Conservation (phyloP, 2,888 invertebrate genomes). For the Bombyx huttoni region DNA sequence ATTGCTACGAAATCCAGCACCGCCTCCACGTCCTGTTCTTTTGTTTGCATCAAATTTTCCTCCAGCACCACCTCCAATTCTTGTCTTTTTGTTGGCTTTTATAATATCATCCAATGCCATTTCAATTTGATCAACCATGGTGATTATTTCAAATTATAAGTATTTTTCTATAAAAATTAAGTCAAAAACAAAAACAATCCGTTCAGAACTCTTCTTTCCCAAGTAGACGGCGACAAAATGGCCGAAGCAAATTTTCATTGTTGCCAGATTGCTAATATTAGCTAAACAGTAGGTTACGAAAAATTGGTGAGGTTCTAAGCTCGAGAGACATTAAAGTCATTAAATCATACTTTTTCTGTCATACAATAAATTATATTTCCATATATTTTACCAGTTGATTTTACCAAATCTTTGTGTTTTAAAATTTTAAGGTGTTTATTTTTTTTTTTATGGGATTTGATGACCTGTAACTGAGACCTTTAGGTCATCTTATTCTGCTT, state of each 20-base stretch:
- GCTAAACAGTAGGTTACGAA: background rate
- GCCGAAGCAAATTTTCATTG: background rate
- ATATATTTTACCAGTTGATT: too few species aligned
- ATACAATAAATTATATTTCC: too few species aligned
- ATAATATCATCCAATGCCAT: constrained; percentile 98
- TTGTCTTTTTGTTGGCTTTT: constrained; percentile 83
- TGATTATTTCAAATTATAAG: constrained; percentile 19
- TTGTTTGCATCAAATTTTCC: constrained; percentile 53
- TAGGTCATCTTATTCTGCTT: too few species aligned
- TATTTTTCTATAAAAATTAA: background rate
- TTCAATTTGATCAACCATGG: constrained; percentile 95
- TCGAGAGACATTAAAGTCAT: too few species aligned
- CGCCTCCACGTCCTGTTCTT: constrained; percentile 55
- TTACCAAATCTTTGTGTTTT: too few species aligned
- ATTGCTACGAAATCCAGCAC: constrained; percentile 63
- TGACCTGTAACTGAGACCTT: too few species aligned
- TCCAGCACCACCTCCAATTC: constrained; percentile 71
- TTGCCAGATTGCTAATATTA: background rate
- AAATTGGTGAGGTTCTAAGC: too few species aligned
- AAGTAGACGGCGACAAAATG: background rate
- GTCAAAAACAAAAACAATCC: background rate
- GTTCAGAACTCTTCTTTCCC: background rate
- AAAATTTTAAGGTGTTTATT: too few species aligned
- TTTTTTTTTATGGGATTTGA: too few species aligned
- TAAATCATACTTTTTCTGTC: too few species aligned